These are phyloP conservation scores for Rosalia funebris DNA, from an alignment of 2,888 invertebrate species.

Conservation along the genomic window DNA sequence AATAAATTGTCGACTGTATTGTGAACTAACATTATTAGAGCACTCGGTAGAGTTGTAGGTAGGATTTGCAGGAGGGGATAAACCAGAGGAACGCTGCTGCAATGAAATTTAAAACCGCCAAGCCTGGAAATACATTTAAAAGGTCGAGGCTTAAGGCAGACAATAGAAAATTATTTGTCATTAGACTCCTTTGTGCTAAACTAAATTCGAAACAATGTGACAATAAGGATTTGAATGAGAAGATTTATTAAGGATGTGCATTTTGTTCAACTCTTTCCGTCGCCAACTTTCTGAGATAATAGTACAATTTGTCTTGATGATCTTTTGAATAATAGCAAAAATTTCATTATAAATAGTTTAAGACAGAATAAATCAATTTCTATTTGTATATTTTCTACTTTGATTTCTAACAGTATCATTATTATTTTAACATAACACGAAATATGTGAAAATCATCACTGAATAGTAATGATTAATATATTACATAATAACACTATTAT, in stretches of 20 bases:
- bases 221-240: conserved; percentile 31
- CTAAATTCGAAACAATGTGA: conserved; percentile 32
- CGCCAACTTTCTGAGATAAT: conserved; percentile 3
- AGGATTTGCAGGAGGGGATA: conserved; percentile 4
- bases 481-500: too few species aligned
- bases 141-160: conserved; percentile 28
- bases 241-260: conserved; percentile 29
- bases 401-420: too few species aligned
- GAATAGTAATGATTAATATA: too few species aligned
- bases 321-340: too few species aligned
- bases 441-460: too few species aligned
- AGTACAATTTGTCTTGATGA: conserved; percentile 3
- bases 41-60: conserved; percentile 5
- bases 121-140: conserved; percentile 23
- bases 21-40: conserved; percentile 5
- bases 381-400: too few species aligned
- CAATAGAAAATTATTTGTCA: conserved; percentile 34
- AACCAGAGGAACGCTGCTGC: conserved; percentile 6
- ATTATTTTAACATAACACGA: too few species aligned
- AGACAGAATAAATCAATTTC: too few species aligned
- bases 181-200: conserved; percentile 31
- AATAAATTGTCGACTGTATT: conserved; percentile 4
- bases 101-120: conserved; percentile 31
- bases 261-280: conserved; percentile 23
- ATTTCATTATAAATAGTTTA: too few species aligned